Conservation (phyloP, 2,888 invertebrate genomes). For the Apodemia duryi region DNA sequence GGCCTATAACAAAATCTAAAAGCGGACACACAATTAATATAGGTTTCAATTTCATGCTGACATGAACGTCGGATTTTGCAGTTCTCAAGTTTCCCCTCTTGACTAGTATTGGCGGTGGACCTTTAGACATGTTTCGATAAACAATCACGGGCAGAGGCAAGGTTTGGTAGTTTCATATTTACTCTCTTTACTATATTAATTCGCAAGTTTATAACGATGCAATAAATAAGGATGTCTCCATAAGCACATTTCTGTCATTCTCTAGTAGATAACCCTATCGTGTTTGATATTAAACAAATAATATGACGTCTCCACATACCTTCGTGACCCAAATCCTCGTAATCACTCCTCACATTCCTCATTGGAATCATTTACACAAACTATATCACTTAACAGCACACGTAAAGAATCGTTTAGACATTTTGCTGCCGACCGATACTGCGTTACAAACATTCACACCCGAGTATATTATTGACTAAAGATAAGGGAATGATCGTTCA, state of each 20-base stretch:
- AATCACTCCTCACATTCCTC: constrained; percentile 31
- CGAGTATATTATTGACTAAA: constrained; percentile 4
- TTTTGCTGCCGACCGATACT: constrained; percentile 15
- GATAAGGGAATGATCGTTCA: constrained; percentile 2
- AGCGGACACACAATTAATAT: too few species aligned
- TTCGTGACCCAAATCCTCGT: constrained; percentile 38
- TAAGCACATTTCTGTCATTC: background rate
- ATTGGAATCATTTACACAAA: constrained; percentile 32
- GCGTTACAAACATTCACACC: background rate
- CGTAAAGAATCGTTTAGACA: constrained; percentile 9
- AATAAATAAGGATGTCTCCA: background rate
- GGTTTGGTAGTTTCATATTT: too few species aligned
- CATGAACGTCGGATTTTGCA: too few species aligned
- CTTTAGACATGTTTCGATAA: too few species aligned
- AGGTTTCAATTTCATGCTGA: too few species aligned
- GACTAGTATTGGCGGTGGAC: too few species aligned
- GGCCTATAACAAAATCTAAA: too few species aligned
- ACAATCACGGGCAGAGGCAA: too few species aligned
- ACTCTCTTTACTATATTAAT: too few species aligned
- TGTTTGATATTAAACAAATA: constrained; percentile 17
- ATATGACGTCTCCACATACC: constrained; percentile 22
- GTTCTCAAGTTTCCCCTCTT: too few species aligned
- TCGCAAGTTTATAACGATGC: background rate
- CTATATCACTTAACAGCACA: constrained; percentile 13
- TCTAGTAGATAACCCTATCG: constrained; percentile 1